Evolutionary conservation across 2,113 vertebrate genomes (phyloP).

Genomic region (Verasper variegatus): DNA sequence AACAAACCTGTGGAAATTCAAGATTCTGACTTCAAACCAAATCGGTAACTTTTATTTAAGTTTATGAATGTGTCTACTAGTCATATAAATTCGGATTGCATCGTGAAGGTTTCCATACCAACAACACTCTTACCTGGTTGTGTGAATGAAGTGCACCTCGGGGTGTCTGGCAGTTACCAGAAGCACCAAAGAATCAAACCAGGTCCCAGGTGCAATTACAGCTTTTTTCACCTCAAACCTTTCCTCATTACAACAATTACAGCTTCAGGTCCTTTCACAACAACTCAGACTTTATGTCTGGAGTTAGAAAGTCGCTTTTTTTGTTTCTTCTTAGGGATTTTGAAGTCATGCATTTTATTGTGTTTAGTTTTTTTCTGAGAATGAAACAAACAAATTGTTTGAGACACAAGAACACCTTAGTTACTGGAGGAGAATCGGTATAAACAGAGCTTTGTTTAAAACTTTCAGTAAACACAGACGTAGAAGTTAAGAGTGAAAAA

Average conservation of each 20-base stretch:
- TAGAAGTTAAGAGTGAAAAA: constrained; percentile 66
- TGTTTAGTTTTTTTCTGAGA: constrained; percentile 26
- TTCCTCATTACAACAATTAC: constrained; percentile 63
- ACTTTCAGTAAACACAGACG: constrained; percentile 70
- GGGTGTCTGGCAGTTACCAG: constrained; percentile 49
- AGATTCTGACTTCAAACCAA: background rate
- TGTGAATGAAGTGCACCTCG: background rate
- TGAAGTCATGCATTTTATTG: constrained; percentile 45
- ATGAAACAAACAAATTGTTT: background rate
- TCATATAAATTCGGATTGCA: background rate
- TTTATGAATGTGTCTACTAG: too few species aligned
- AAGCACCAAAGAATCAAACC: constrained; percentile 54
- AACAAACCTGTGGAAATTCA: too few species aligned
- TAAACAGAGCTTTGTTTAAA: constrained; percentile 24
- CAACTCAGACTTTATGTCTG: constrained; percentile 46
- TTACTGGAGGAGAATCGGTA: constrained; percentile 14
- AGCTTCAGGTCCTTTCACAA: constrained; percentile 32
- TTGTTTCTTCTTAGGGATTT: constrained; percentile 42
- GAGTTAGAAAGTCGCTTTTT: constrained; percentile 27
- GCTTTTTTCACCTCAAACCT: constrained; percentile 36
- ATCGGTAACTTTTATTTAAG: too few species aligned
- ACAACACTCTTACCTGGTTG: constrained; percentile 1
- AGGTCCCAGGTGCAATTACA: constrained; percentile 62
- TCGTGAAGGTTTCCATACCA: background rate
- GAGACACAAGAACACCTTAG: constrained; percentile 38